These are phyloP conservation scores for Herminia tarsipennalis DNA, from an alignment of 2,888 invertebrate genomes.

Conservation along the genomic window DNA sequence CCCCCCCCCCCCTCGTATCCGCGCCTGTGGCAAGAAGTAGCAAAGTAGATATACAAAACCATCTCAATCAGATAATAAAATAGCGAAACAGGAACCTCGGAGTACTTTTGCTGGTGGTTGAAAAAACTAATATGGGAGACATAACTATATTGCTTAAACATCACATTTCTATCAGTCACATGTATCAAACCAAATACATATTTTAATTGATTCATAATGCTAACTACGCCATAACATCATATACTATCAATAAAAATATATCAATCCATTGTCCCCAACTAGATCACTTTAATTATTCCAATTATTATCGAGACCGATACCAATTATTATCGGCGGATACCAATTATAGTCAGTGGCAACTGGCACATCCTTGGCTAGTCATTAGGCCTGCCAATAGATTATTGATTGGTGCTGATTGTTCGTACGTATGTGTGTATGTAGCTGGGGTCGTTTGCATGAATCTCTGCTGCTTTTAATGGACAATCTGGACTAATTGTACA, in stretches of 20 bases:
- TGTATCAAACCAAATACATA: too few relatives aligned
- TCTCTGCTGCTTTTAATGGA: conserved; percentile 77
- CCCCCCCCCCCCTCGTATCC: too few relatives aligned
- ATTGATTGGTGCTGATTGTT: conserved; percentile 85
- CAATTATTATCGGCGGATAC: conserved; percentile 72
- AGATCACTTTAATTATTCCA: conserved; percentile 76
- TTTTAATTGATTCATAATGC: conserved; percentile 7
- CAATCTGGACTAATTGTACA: conserved; percentile 73
- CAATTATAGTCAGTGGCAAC: conserved; percentile 71
- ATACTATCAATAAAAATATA: conserved; percentile 37
- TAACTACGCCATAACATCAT: conserved; percentile 4
- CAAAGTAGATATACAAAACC: too few relatives aligned
- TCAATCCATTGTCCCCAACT: conserved; percentile 47
- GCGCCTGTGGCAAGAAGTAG: too few relatives aligned
- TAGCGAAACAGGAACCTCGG: too few relatives aligned
- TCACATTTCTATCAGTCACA: too few relatives aligned
- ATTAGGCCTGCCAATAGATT: conserved; percentile 82
- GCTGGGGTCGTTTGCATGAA: conserved; percentile 78
- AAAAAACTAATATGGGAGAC: too few relatives aligned
- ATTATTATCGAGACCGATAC: conserved; percentile 65
- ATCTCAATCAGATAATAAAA: too few relatives aligned
- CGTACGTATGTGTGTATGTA: conserved; percentile 57
- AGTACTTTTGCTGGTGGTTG: too few relatives aligned
- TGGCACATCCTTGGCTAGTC: conserved; percentile 78
- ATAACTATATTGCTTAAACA: too few relatives aligned